These are phyloP conservation scores for Elachura formosa DNA, from an alignment of 2,113 vertebrate species.

Conservation along the genomic window DNA sequence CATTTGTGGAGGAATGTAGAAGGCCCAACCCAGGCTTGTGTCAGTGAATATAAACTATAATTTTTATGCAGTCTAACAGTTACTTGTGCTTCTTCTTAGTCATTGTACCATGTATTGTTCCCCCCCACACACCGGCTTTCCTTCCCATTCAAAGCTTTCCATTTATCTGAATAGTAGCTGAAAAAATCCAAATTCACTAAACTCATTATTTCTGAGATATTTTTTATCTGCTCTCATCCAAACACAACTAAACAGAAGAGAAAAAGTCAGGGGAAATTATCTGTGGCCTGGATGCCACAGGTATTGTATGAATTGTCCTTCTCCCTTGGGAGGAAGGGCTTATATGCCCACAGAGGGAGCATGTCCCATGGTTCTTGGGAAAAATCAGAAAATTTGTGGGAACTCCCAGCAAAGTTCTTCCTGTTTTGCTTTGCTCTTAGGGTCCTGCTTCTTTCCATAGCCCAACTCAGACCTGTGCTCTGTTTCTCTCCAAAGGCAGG, in stretches of 20 bases:
- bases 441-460: neutral
- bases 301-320: neutral
- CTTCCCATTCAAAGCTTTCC: neutral
- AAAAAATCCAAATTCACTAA: conserved; percentile 13
- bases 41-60: neutral
- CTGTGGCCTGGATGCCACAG: neutral
- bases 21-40: neutral
- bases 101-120: neutral
- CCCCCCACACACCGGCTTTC: neutral
- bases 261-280: neutral
- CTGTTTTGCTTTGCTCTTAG: neutral
- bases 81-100: neutral
- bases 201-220: conserved; percentile 32
- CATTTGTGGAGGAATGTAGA: neutral
- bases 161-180: neutral
- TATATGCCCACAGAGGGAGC: neutral
- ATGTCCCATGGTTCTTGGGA: neutral
- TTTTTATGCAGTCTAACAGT: neutral
- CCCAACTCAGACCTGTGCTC: neutral
- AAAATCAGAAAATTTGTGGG: neutral
- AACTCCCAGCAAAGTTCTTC: neutral
- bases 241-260: neutral
- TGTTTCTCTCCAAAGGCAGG: neutral
- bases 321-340: neutral
- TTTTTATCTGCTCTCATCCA: conserved; percentile 5